Evolutionary conservation across 1,140 invertebrate genomes (phyloP).

Genomic region (Pseudomyrmex sp.): DNA sequence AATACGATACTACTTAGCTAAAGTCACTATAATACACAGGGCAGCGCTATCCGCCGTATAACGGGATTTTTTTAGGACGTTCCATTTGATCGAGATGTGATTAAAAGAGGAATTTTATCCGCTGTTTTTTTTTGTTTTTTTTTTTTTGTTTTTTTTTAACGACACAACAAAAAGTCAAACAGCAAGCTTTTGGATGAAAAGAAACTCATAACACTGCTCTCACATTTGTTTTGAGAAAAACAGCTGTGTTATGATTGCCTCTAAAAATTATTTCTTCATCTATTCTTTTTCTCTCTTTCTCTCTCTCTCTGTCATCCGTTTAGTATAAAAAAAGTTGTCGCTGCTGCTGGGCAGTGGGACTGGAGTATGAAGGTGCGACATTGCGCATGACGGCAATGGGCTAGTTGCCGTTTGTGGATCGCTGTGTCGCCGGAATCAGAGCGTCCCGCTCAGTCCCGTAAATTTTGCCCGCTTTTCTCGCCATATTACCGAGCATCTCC

Average conservation of each 20-base stretch:
- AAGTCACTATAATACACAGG: slow-evolving; percentile 82
- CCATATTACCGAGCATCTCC: slow-evolving; percentile 96
- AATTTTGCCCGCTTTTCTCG: slow-evolving; percentile 98
- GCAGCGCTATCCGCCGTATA: slow-evolving; percentile 79
- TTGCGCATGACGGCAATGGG: slow-evolving; percentile 52
- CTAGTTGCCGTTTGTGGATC: slow-evolving; percentile 87
- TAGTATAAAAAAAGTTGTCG: slow-evolving; percentile 83
- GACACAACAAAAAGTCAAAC: slow-evolving; percentile 7
- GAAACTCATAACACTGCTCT: not conserved
- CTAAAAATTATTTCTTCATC: not conserved
- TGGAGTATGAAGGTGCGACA: slow-evolving; percentile 71
- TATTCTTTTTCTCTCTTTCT: not conserved
- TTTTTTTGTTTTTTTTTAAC: slow-evolving; percentile 29
- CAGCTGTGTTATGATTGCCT: too few species aligned
- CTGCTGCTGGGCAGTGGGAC: slow-evolving; percentile 82
- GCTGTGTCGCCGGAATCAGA: slow-evolving; percentile 83
- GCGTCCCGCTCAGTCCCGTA: slow-evolving; percentile 93
- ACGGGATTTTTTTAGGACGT: slow-evolving; percentile 65
- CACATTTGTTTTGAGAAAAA: too few species aligned
- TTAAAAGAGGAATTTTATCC: slow-evolving; percentile 35
- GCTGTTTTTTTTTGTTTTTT: slow-evolving; percentile 49
- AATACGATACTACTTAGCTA: slow-evolving; percentile 81
- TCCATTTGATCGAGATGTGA: slow-evolving; percentile 30
- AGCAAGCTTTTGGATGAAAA: slow-evolving; percentile 13
- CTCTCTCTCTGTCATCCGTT: slow-evolving; percentile 51